Base-by-base conservation (phyloP, 2,113 vertebrate species). In the Aleadryas rufinucha region DNA sequence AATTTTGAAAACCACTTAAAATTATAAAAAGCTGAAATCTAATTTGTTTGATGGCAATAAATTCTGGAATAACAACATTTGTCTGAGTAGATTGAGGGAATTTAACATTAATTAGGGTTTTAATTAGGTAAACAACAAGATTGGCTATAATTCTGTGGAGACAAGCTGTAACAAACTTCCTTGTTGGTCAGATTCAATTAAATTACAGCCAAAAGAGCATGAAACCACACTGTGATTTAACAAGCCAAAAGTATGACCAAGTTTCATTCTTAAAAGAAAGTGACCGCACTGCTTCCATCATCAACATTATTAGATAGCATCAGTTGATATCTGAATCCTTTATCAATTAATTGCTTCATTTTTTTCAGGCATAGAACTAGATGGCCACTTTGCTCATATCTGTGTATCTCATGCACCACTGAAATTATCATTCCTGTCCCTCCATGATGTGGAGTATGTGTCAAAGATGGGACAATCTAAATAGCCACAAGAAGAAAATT, bases 91-190 rank as follows among this genome's bases (percentile, higher is more conserved):
- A 52, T 74, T 39, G 49, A 91, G 16, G 11, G 22, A 86, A 77
- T 71, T 90, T 91, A 86, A 77, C 39, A 65, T 80, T 70, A 83
- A 85, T 95, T 60, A 71, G 23, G 10, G 10, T 69, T 85, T 86
- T 82, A 93, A 66, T 81, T 53, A 93, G 56, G 24, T 91, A 94
- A 96, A 89, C 37, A 97, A 31, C 4, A 70, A 83, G 7, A n/a
- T 9, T 57, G 23, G 3, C 28, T 61, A 41, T 78, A 85, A 84
- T 85, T 96, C 39, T 74, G 16, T 39, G n/a, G 50, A 93, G 35
- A 93, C 44, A 86, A 95, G 35, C 39, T 74, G 33, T 49, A 95
- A 87, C 39, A 63, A 72, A 85, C 27, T 50, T 65, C 61, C 27
- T 81, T 7, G 2, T 57, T 76, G 69, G 61, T 94, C 59, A 79